phyloP scores from a whole-genome alignment of 2,797 vertebrate species.

The Epinephelus awoara region DNA sequence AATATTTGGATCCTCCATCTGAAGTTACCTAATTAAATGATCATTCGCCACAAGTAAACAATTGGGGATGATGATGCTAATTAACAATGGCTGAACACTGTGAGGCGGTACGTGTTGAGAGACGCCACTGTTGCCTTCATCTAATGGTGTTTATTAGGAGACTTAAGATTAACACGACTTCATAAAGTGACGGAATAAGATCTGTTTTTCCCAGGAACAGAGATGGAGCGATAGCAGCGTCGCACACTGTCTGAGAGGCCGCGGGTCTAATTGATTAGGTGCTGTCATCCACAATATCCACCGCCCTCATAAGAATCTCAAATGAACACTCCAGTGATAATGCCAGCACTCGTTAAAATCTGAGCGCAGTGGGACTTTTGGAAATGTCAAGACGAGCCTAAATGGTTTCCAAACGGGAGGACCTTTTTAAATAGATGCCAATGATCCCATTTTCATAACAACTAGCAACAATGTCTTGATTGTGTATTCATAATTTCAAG shows the following conservation, averaged over 20 bases:
- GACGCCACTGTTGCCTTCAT: conserved; percentile 24
- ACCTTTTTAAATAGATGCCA: conserved; percentile 50
- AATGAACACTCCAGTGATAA: conserved; percentile 71
- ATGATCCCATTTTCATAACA: conserved; percentile 46
- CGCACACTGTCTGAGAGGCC: conserved; percentile 29
- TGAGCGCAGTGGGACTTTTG: conserved; percentile 55
- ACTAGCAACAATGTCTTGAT: conserved; percentile 32
- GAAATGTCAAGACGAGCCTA: conserved; percentile 66
- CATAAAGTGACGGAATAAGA: conserved; percentile 12
- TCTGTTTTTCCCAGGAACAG: conserved; percentile 14
- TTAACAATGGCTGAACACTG: conserved; percentile 62
- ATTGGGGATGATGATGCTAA: conserved; percentile 68
- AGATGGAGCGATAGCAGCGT: conserved; percentile 41
- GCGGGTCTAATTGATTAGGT: conserved; percentile 68
- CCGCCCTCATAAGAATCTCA: conserved; percentile 64
- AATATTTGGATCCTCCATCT: conserved; percentile 76
- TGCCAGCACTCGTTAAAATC: conserved; percentile 69
- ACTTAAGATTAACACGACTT: conserved; percentile 62
- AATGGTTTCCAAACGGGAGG: conserved; percentile 35
- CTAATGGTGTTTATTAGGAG: conserved; percentile 65
- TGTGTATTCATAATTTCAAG: conserved; percentile 37
- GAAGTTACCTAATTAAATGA: conserved; percentile 79
- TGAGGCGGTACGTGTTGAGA: conserved; percentile 30
- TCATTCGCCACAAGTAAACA: conserved; percentile 74
- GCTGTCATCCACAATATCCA: conserved; percentile 60